Conservation (phyloP, 1,140 invertebrate genomes). For the Papilio glaucus region DNA sequence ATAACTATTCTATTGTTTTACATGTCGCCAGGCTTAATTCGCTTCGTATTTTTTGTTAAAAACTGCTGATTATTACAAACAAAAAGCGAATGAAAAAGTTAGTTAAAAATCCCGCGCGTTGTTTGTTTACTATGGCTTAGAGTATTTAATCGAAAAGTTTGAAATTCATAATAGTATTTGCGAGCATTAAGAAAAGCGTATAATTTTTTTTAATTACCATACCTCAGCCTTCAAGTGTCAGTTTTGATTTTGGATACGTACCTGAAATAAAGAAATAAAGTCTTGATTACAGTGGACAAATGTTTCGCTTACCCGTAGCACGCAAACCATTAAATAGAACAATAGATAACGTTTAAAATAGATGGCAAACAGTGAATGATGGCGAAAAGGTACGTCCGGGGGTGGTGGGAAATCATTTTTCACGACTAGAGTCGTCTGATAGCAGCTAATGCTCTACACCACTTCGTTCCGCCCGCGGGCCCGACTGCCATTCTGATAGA, state of each 20-base stretch:
- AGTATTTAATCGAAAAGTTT: slow-evolving; percentile 20
- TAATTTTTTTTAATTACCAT: slow-evolving; percentile 18
- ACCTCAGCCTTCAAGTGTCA: background rate
- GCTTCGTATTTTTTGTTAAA: slow-evolving; percentile 37
- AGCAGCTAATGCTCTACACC: slow-evolving; percentile 72
- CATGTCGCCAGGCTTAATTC: slow-evolving; percentile 43
- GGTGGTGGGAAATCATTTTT: slow-evolving; percentile 81
- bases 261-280: slow-evolving; percentile 70
- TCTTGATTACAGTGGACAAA: slow-evolving; percentile 69
- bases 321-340: slow-evolving; percentile 68
- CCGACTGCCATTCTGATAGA: slow-evolving; percentile 74
- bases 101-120: slow-evolving; percentile 26
- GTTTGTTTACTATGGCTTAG: background rate
- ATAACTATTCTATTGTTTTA: slow-evolving; percentile 72
- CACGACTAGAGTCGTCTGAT: slow-evolving; percentile 72
- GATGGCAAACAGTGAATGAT: slow-evolving; percentile 75
- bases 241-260: slow-evolving; percentile 55
- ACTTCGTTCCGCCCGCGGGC: slow-evolving; percentile 62
- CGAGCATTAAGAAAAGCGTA: background rate
- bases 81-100: slow-evolving; percentile 39
- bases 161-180: slow-evolving; percentile 11
- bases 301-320: slow-evolving; percentile 62
- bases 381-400: slow-evolving; percentile 62
- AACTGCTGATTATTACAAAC: slow-evolving; percentile 30
- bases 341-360: slow-evolving; percentile 74